Conservation (phyloP, 2,888 invertebrate species). For the Bugula neritina region DNA sequence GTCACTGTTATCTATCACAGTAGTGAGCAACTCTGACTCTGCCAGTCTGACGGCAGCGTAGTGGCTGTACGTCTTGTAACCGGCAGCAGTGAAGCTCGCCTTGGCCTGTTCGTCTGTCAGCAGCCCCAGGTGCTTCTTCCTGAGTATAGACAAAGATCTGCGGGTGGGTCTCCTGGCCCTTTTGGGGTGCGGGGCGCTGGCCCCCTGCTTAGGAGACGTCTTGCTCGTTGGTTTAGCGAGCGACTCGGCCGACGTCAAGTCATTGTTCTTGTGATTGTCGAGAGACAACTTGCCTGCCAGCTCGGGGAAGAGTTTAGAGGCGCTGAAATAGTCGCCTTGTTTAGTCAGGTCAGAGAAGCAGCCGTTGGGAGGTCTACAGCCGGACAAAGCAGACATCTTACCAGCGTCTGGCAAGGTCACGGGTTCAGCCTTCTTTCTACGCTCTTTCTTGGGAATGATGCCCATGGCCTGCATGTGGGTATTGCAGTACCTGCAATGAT, state of each 20-base stretch:
- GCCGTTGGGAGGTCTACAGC: neutral
- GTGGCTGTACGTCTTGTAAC: constrained; percentile 2
- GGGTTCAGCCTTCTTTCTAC: constrained; percentile 15
- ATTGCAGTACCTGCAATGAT: constrained; percentile 53
- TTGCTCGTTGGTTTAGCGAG: neutral
- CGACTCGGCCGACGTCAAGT: neutral
- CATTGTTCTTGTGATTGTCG: constrained; percentile 23
- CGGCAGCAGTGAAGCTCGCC: neutral
- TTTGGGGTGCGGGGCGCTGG: neutral
- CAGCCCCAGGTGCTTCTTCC: constrained; percentile 20
- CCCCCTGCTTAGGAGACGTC: neutral
- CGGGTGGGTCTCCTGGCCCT: neutral
- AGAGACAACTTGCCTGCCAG: constrained; percentile 21
- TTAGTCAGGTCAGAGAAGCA: neutral
- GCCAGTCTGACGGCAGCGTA: neutral
- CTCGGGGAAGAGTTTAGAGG: constrained; percentile 20
- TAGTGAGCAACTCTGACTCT: neutral
- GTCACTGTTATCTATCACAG: constrained; percentile 23
- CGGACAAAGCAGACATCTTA: neutral
- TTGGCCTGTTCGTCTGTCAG: constrained; percentile 11
- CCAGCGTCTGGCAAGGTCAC: neutral
- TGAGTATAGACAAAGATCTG: neutral
- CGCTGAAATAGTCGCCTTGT: neutral
- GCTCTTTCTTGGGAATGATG: constrained; percentile 43
- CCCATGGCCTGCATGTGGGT: constrained; percentile 56